These are phyloP conservation scores for Drosophila borealis DNA, from an alignment of 2,888 invertebrate genomes.

Conservation along the genomic window DNA sequence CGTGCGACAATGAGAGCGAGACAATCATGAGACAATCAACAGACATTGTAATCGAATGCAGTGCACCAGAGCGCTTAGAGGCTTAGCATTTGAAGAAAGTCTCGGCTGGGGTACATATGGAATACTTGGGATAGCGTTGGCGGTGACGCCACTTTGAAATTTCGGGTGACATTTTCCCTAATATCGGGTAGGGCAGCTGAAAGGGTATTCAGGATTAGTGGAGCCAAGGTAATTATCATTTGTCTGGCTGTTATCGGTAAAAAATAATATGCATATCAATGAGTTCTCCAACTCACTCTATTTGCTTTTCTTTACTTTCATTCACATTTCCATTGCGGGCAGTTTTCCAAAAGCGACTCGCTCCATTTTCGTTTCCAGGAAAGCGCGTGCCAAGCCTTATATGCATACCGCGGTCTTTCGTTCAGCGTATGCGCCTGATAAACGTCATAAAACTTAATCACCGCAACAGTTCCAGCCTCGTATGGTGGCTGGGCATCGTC, in stretches of 20 bases:
- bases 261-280: constrained; percentile 29
- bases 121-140: constrained; percentile 41
- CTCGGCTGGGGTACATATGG: constrained; percentile 15
- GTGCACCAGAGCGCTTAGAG: constrained; percentile 45
- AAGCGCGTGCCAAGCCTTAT: constrained; percentile 69
- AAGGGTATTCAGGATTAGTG: constrained; percentile 73
- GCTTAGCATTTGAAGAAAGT: constrained; percentile 34
- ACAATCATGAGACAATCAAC: constrained; percentile 72
- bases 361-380: constrained; percentile 41
- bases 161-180: constrained; percentile 60
- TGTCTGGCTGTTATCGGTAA: constrained; percentile 71
- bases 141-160: constrained; percentile 77
- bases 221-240: constrained; percentile 83
- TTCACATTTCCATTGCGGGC: constrained; percentile 15
- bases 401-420: constrained; percentile 29
- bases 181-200: constrained; percentile 22
- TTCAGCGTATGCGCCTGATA: constrained; percentile 49
- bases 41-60: constrained; percentile 69
- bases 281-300: constrained; percentile 3
- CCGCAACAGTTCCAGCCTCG: constrained; percentile 32
- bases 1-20: constrained; percentile 43
- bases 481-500: constrained; percentile 30
- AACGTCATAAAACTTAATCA: constrained; percentile 74
- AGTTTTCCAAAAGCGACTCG: constrained; percentile 10
- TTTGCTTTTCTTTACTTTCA: constrained; percentile 38